Conservation (phyloP, 1,140 invertebrate genomes). For the Cephus cinctus region DNA sequence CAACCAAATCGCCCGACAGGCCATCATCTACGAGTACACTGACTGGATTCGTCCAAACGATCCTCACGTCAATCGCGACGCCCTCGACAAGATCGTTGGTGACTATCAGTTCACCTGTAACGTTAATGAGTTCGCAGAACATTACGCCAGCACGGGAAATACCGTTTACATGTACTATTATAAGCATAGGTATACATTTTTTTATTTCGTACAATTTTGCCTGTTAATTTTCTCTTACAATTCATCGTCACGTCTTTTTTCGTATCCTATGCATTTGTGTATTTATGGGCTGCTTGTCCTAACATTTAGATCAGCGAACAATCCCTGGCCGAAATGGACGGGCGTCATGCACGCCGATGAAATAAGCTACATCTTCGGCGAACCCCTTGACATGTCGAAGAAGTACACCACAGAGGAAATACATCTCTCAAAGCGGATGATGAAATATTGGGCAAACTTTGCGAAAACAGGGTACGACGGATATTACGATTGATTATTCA, state of each 20-base stretch:
- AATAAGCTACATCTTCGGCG: slow-evolving; percentile 92
- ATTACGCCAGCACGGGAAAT: slow-evolving; percentile 84
- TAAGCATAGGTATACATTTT: slow-evolving; percentile 68
- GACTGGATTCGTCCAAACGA: slow-evolving; percentile 89
- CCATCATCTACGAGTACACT: slow-evolving; percentile 88
- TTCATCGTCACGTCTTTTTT: neutral
- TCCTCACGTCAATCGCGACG: slow-evolving; percentile 77
- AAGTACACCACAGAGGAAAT: slow-evolving; percentile 79
- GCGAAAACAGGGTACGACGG: slow-evolving; percentile 93
- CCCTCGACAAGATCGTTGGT: slow-evolving; percentile 92
- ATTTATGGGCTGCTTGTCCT: neutral
- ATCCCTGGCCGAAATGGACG: slow-evolving; percentile 94
- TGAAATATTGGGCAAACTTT: slow-evolving; percentile 96
- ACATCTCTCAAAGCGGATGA: slow-evolving; percentile 79
- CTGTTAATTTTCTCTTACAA: neutral
- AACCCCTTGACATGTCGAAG: slow-evolving; percentile 79
- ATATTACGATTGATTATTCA: no score
- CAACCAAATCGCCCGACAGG: slow-evolving; percentile 77
- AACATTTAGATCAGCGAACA: slow-evolving; percentile 62
- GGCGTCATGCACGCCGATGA: slow-evolving; percentile 96
- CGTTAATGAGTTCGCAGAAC: slow-evolving; percentile 86
- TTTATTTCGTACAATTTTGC: neutral
- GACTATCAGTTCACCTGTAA: slow-evolving; percentile 96
- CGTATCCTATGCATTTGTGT: neutral
- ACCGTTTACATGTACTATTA: slow-evolving; percentile 96